Conservation (phyloP, 2,113 vertebrate species). For the Anas platyrhynchos region DNA sequence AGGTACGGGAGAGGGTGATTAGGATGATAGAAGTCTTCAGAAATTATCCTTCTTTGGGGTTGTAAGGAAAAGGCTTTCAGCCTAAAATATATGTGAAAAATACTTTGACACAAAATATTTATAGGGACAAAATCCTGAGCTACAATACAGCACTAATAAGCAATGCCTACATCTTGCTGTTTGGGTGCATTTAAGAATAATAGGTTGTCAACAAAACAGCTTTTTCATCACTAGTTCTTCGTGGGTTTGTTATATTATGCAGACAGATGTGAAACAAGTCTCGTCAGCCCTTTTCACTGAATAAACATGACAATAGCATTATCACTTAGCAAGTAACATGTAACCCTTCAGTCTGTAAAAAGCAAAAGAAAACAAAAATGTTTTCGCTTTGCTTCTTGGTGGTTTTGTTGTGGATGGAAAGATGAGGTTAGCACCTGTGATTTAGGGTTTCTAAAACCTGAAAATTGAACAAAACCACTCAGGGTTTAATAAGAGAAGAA, state of each 20-base stretch:
- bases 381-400: neutral
- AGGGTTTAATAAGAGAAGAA: neutral
- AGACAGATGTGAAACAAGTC: constrained; percentile 60
- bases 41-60: neutral
- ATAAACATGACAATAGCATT: neutral
- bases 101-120: neutral
- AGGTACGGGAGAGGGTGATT: neutral
- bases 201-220: constrained; percentile 43
- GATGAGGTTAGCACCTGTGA: neutral
- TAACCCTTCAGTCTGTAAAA: neutral
- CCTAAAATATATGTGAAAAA: neutral
- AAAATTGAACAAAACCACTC: neutral
- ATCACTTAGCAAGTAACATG: neutral
- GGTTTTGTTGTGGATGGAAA: neutral
- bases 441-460: neutral
- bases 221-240: constrained; percentile 52
- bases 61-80: neutral
- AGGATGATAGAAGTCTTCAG: neutral
- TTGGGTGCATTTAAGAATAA: constrained; percentile 60
- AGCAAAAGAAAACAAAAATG: too few relatives aligned
- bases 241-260: constrained; percentile 34
- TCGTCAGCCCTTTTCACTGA: constrained; percentile 55
- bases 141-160: constrained; percentile 53
- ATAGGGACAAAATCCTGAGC: constrained; percentile 11
- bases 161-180: constrained; percentile 39